phyloP scores from a whole-genome alignment of 2,888 invertebrate species.

The Apotomis turbidana region DNA sequence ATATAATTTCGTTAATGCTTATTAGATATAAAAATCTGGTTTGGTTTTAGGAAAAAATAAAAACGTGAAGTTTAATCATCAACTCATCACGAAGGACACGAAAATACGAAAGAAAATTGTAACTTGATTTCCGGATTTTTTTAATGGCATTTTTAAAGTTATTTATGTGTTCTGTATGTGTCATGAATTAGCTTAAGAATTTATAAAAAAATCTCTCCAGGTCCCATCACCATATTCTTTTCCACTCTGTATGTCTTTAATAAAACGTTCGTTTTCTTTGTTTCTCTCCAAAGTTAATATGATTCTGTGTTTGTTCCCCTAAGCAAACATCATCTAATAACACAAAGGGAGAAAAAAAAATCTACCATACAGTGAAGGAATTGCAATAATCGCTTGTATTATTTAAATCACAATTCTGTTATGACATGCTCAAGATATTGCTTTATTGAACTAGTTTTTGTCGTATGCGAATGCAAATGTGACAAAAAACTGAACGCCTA shows the following conservation, averaged over 20 bases:
- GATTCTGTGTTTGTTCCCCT: neutral
- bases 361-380: conserved; percentile 1
- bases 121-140: too few species aligned
- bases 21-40: too few species aligned
- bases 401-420: conserved; percentile 46
- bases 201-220: too few species aligned
- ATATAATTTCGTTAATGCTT: too few species aligned
- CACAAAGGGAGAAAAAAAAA: neutral
- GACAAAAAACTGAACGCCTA: neutral
- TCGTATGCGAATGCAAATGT: neutral
- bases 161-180: too few species aligned
- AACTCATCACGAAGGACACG: too few species aligned
- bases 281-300: conserved; percentile 3
- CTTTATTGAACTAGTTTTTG: conserved; percentile 48
- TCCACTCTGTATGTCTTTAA: neutral
- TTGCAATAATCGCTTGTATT: conserved; percentile 33
- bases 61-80: too few species aligned
- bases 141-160: too few species aligned
- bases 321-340: conserved; percentile 22
- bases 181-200: too few species aligned
- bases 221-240: too few species aligned
- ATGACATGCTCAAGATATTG: conserved; percentile 56
- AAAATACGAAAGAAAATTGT: too few species aligned
- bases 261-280: conserved; percentile 9
- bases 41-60: too few species aligned